Conservation (phyloP, 2,888 invertebrate genomes). For the Perithous albicinctus region DNA sequence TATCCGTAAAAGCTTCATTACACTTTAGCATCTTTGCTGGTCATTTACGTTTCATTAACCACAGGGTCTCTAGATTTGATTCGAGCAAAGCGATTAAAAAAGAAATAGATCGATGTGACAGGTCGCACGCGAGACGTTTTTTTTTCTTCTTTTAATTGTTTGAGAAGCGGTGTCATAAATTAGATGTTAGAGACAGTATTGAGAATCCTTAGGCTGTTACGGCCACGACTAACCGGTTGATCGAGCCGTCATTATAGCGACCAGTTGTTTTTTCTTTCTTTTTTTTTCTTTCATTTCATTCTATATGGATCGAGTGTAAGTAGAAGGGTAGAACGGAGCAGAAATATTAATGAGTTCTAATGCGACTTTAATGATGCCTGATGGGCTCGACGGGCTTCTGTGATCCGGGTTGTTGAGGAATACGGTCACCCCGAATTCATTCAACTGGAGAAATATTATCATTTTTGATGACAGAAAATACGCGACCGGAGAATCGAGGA, state of each 20-base stretch:
- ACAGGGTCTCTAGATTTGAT: neutral
- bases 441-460: neutral
- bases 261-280: constrained; percentile 5
- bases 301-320: neutral
- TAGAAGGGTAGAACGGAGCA: neutral
- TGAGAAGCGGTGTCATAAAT: constrained; percentile 14
- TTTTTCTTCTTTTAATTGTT: constrained; percentile 16
- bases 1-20: constrained; percentile 12
- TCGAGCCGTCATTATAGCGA: constrained; percentile 22
- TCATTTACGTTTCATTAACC: neutral
- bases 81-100: neutral
- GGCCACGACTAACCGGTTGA: constrained; percentile 24
- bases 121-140: constrained; percentile 26
- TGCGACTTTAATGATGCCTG: constrained; percentile 18
- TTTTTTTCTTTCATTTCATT: neutral
- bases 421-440: neutral
- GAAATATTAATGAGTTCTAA: constrained; percentile 43
- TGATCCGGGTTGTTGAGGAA: neutral
- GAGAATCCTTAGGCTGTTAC: constrained; percentile 11
- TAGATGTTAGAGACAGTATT: constrained; percentile 10
- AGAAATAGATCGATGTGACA: constrained; percentile 31
- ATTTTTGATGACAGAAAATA: neutral
- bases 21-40: neutral
- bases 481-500: neutral
- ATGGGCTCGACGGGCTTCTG: neutral